A percentile compares a stretch with the other conserved stretches of the same genome.
These are phyloP conservation scores for Galeopterus variegatus DNA, from an alignment of 2,113 vertebrate genomes.

Conservation along the genomic window DNA sequence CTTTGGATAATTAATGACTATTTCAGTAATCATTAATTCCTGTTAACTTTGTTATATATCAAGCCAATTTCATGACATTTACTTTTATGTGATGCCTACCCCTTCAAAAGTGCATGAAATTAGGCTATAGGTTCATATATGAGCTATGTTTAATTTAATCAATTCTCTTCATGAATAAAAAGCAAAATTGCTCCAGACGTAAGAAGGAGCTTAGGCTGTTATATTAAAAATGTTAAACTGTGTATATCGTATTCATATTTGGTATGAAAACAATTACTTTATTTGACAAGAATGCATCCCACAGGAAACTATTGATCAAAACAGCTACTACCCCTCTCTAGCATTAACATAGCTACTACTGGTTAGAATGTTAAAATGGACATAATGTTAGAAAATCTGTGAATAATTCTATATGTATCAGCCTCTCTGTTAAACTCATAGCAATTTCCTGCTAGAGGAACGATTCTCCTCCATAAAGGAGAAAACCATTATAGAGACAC, in stretches of 20 bases:
- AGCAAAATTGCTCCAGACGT: background rate
- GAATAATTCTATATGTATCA: background rate
- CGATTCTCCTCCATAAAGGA: background rate
- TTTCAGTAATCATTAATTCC: background rate
- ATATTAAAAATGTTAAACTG: background rate
- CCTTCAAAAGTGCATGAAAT: background rate
- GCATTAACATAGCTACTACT: background rate
- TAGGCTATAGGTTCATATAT: background rate
- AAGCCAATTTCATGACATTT: background rate
- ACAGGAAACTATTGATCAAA: background rate
- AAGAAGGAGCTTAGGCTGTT: background rate
- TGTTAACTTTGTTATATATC: background rate
- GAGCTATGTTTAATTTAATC: background rate
- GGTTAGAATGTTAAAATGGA: background rate
- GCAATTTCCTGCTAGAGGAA: background rate
- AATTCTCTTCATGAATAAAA: background rate
- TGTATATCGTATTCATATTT: background rate
- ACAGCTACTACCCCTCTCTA: background rate
- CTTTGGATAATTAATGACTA: background rate
- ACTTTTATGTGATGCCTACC: background rate
- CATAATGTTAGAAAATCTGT: background rate
- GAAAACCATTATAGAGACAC: background rate
- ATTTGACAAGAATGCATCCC: background rate
- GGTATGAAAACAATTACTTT: background rate
- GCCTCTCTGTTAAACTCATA: background rate